A percentile compares a stretch with the other conserved stretches of the same genome.
phyloP scores from a whole-genome alignment of 2,888 invertebrate species.

The Thereva nobilitata region DNA sequence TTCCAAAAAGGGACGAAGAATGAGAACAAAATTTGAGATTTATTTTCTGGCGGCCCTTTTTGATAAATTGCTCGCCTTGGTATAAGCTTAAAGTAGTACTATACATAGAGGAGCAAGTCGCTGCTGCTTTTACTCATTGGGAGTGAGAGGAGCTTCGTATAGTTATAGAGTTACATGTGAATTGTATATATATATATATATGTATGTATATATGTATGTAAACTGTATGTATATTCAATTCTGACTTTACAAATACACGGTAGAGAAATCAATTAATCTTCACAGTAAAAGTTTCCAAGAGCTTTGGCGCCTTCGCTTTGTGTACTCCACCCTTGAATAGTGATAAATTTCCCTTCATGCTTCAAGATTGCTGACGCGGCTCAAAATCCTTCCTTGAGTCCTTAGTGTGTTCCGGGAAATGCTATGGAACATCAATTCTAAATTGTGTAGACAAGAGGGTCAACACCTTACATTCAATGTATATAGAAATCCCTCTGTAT shows the following conservation, averaged over 20 bases:
- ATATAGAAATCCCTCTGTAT: no score
- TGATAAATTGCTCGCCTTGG: conserved; percentile 21
- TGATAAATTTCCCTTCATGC: conserved; percentile 26
- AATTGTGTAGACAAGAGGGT: not conserved
- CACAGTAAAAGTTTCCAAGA: conserved; percentile 30
- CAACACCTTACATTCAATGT: not conserved
- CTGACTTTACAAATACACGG: conserved; percentile 27
- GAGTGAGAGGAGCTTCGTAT: no score
- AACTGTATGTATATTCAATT: conserved; percentile 13
- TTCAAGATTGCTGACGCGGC: conserved; percentile 25
- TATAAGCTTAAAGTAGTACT: no score
- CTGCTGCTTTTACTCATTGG: no score
- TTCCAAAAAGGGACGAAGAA: not conserved
- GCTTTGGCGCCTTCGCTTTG: conserved; percentile 25
- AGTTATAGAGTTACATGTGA: no score
- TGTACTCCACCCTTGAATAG: conserved; percentile 1
- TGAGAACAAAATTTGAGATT: conserved; percentile 9
- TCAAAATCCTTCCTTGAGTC: conserved; percentile 22
- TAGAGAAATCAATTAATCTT: conserved; percentile 38
- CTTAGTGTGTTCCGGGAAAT: conserved; percentile 6
- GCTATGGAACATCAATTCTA: not conserved
- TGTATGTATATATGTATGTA: no score
- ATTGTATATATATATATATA: no score
- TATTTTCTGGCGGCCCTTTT: conserved; percentile 19
- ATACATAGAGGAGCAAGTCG: not conserved